Conservation (phyloP, 2,113 vertebrate species). For the Ailurus styani region DNA sequence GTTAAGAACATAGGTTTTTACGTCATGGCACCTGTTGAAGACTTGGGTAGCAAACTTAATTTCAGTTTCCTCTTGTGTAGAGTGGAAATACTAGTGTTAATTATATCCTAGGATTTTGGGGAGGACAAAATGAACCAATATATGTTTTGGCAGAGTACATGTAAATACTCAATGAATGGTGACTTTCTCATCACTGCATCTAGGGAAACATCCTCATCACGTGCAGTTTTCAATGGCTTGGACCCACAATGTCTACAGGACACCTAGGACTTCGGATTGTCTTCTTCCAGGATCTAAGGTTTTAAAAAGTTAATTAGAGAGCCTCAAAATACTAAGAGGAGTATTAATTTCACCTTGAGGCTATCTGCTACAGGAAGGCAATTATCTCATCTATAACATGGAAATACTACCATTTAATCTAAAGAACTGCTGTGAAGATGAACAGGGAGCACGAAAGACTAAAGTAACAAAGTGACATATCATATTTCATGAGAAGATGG, state of each 20-base stretch:
- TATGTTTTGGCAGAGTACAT: not conserved
- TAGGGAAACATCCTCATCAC: not conserved
- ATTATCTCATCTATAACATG: not conserved
- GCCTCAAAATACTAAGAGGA: not conserved
- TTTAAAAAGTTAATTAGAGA: not conserved
- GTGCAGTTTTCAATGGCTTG: not conserved
- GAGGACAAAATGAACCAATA: not conserved
- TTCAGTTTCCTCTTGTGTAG: not conserved
- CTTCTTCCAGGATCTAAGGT: not conserved
- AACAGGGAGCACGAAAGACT: not conserved
- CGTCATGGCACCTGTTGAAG: not conserved
- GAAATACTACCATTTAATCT: not conserved
- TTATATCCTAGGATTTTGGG: not conserved
- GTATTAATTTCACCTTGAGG: not conserved
- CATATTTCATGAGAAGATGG: not conserved
- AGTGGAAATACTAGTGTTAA: not conserved
- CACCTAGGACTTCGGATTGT: not conserved
- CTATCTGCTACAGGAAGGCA: not conserved
- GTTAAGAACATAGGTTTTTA: not conserved
- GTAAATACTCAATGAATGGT: not conserved
- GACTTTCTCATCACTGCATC: not conserved
- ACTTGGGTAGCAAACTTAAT: not conserved
- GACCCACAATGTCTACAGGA: not conserved
- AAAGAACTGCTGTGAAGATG: conserved; percentile 11
- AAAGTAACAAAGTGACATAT: not conserved